Base-by-base conservation (phyloP, 2,888 invertebrate species). In the Brenthis hecate region DNA sequence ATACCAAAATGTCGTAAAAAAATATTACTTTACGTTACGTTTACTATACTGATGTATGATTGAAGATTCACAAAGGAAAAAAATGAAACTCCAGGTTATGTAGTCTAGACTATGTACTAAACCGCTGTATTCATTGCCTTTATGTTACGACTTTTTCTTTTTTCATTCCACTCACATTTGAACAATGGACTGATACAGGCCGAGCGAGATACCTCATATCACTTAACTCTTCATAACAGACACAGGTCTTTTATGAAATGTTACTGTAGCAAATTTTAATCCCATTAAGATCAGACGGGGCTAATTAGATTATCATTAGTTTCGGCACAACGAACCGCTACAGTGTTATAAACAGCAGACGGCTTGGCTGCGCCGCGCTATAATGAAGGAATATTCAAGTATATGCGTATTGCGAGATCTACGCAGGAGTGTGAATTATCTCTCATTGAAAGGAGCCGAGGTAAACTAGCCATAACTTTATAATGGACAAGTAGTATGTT, bases 271-370 rank as follows among this genome's bases (percentile, higher is more conserved):
- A 72, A 72, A 74, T 73, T 77, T 76, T 77, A 78, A 73, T 81
- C 75, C 76, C 72, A 77, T 80, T 80, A 73, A 70, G 66, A 73
- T 76, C 74, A 77, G 78, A 73, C 74, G 67, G 73, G 70, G 76
- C 75, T 86, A 86, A 86, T 85, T 86, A 85, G 83, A 86, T 86
- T 86, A 85, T 77, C 83, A 83, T 87, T 85, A 85, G 82, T 82
- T 82, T 83, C 84, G 82, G 81, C 74, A 82, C 82, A 82, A 75
- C 82, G 85, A 79, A 73, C 83, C 78, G 81, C 77, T 74, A 78
- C 76, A 75, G 77, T 74, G 78, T 71, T 70, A 71, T 66, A 73
- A 74, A 74, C 73, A 73, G 69, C 63, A 63, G 58, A 43, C 71
- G 64, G 66, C 56, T 72, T 66, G 55, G 66, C 66, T 65, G 23